Conservation (phyloP, 2,888 invertebrate species). For the Dicyrtomina minuta region DNA sequence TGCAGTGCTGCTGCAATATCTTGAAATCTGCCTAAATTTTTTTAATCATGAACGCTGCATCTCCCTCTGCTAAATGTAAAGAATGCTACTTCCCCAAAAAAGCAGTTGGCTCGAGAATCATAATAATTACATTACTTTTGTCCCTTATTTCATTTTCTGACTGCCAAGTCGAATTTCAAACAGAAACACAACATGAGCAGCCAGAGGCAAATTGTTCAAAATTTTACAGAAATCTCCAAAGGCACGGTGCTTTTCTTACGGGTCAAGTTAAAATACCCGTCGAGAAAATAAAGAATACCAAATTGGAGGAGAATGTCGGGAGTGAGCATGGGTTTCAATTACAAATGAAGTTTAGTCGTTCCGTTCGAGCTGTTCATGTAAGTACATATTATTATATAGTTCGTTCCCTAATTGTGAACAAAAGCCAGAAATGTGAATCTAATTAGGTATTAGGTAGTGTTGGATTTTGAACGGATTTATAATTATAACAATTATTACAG, state of each 20-base stretch:
- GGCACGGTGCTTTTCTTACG: constrained; percentile 35
- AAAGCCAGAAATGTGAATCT: background rate
- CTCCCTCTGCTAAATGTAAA: no score
- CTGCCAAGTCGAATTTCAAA: no score
- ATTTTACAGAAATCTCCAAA: constrained; percentile 34
- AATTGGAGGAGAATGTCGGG: background rate
- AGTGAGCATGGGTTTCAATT: constrained; percentile 37
- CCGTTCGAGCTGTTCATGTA: constrained; percentile 41
- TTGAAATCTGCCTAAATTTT: no score
- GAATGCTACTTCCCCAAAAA: no score
- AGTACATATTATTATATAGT: constrained; percentile 3
- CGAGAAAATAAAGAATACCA: background rate
- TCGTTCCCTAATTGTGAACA: background rate
- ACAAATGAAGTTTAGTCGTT: constrained; percentile 36
- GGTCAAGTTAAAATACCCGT: constrained; percentile 43
- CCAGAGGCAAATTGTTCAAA: constrained; percentile 27
- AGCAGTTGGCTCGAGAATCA: no score
- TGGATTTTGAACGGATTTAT: background rate
- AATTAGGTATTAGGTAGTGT: background rate
- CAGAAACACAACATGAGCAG: no score
- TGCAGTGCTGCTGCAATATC: no score
- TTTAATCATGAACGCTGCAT: no score
- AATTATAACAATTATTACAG: no score
- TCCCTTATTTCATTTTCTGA: no score
- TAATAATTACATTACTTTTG: no score